Percentiles rank a stretch among this genome's conserved stretches.
Conservation (phyloP, 1,140 invertebrate genomes). For the Macrobrachium rosenbergii region DNA sequence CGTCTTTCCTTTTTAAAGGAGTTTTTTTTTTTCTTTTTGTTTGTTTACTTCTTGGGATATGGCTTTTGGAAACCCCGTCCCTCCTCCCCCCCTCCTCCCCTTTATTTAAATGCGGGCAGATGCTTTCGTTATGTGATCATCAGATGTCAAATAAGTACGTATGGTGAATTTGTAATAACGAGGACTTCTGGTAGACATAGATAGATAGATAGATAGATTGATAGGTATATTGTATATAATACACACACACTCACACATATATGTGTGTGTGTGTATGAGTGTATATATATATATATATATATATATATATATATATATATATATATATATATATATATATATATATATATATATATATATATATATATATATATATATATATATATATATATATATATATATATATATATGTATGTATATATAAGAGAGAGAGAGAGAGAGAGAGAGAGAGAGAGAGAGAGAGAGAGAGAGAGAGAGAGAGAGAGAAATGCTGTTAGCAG, state of each 20-base stretch:
- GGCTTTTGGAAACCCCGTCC: no score
- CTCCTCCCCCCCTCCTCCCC: no score
- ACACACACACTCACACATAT: no score
- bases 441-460: no score
- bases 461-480: no score
- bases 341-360: constrained; percentile 20
- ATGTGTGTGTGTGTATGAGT: constrained; percentile 7
- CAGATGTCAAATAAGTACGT: background rate
- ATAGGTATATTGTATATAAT: no score
- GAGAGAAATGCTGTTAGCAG: no score
- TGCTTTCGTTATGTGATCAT: no score
- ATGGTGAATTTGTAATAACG: background rate
- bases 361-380: constrained; percentile 23
- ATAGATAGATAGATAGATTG: background rate
- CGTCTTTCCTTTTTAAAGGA: no score
- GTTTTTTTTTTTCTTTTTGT: no score
- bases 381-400: constrained; percentile 25
- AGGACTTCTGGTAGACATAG: background rate
- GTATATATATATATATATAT: constrained; percentile 28
- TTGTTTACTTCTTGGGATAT: no score
- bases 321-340: constrained; percentile 3
- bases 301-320: constrained; percentile 29
- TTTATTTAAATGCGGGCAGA: no score
- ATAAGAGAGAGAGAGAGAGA: background rate
- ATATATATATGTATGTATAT: constrained; percentile 27